Base-by-base conservation (phyloP, 23 tunicate genomes). In the Diplosoma virens region DNA sequence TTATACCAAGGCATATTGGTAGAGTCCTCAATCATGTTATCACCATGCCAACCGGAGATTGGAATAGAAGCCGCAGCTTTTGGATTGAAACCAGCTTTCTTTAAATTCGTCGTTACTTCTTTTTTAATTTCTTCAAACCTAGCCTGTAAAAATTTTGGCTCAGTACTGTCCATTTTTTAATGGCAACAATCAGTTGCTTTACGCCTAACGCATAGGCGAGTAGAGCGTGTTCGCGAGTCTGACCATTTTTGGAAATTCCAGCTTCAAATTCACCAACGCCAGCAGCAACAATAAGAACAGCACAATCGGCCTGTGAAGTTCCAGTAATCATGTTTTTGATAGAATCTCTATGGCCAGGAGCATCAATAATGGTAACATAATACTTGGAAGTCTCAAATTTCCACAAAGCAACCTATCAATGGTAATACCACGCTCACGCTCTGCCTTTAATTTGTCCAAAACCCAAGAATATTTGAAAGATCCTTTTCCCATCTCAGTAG, bases 291-390 rank as follows among this genome's bases (percentile, higher is more conserved):
- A 93, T 78, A 28, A 93, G 86, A 1, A 93, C 94, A 23, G 98
- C 98, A 67, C 98, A 93, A 60, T 93, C 98, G 3, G 98, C 98
- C 78, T 93, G 98, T 24, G 98, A 86, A 20, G 98, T 86, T 33
- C 98, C 98, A 17, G 98, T 86, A 64, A 93, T 93, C 98, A 93
- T 93, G 98, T 93, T 93, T 73, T 93, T 93, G 76, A 93, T 93
- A 82, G 87, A 93, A 82, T 93, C 98, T 67, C 98, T 86, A 67
- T 93, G 98, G 1, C 98, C 98, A 33, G 98, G 98, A 24, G 94
- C 98, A 67, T 93, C 98, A 78, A 93, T 93, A 59, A 93, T 87
- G 78, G 98, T 93, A 58, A 93, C 59, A 0, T 31, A 27, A 78
- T 41, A 82, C 34, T 87, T 93, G 3, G 33, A 58, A 27, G 98